phyloP scores from a whole-genome alignment of 2,113 vertebrate genomes.

The Rhabdomys dilectus region DNA sequence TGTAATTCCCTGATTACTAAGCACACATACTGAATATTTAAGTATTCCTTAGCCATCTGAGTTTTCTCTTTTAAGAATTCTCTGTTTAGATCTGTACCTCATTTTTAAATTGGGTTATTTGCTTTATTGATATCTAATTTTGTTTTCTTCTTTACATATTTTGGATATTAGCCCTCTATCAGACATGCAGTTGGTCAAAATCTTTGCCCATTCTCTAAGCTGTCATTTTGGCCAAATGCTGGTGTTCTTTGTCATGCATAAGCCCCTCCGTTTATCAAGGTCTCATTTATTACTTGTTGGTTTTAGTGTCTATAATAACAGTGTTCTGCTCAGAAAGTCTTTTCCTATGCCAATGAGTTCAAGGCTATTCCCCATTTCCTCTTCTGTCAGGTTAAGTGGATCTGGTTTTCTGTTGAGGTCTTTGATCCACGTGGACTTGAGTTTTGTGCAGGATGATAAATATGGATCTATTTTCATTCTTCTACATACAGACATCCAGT shows the following conservation, averaged over 20 bases:
- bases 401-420: neutral
- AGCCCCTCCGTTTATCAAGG: neutral
- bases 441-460: neutral
- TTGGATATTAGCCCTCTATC: too few relatives aligned
- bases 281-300: neutral
- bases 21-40: too few relatives aligned
- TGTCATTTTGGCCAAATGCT: neutral
- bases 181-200: too few relatives aligned
- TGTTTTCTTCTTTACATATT: too few relatives aligned
- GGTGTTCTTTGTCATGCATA: neutral
- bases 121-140: too few relatives aligned
- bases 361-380: neutral
- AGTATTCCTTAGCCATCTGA: too few relatives aligned
- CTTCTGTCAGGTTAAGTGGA: neutral
- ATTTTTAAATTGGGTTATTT: too few relatives aligned
- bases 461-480: neutral
- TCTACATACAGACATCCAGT: neutral
- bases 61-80: too few relatives aligned
- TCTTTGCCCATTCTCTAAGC: too few relatives aligned
- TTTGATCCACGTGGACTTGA: neutral
- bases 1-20: too few relatives aligned
- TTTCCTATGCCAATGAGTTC: neutral
- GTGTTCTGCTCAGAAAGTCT: neutral
- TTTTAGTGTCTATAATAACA: neutral
- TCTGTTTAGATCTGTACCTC: too few relatives aligned